Conservation (phyloP, 1,140 invertebrate genomes). For the Psix sp. region DNA sequence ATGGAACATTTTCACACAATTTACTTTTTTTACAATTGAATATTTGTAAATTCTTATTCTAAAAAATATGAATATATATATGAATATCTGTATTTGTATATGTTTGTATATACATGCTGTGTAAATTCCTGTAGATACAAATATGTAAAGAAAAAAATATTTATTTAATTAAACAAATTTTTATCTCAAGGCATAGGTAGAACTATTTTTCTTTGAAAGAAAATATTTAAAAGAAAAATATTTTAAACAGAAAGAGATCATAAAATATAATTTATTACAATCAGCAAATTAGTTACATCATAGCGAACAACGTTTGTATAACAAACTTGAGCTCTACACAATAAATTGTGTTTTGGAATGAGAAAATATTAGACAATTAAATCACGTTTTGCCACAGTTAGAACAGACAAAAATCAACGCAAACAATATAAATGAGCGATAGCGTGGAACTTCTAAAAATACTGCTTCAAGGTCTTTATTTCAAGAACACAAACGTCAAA, state of each 20-base stretch:
- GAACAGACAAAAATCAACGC: slow-evolving; percentile 20
- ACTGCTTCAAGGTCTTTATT: slow-evolving; percentile 33
- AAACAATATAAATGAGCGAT: slow-evolving; percentile 39
- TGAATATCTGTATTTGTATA: no score
- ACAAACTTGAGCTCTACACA: no score
- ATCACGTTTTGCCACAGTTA: neutral
- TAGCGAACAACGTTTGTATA: neutral
- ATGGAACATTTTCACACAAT: no score
- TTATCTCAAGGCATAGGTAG: no score
- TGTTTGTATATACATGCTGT: no score
- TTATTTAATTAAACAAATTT: no score
- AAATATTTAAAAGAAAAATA: neutral
- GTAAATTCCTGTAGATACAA: no score
- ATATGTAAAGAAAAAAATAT: no score
- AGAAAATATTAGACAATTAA: neutral
- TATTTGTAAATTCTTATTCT: no score
- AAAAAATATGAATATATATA: no score
- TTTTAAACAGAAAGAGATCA: slow-evolving; percentile 3
- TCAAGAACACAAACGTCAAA: slow-evolving; percentile 45
- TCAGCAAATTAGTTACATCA: slow-evolving; percentile 1
- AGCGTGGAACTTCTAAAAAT: slow-evolving; percentile 37
- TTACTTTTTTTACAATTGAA: no score
- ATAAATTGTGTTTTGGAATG: neutral
- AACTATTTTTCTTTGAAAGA: no score
- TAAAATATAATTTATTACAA: neutral